Evolutionary conservation across 1,140 invertebrate species (phyloP), one percentile per base, ranked within the genome.

Genomic region (Chlorops oryzae): DNA sequence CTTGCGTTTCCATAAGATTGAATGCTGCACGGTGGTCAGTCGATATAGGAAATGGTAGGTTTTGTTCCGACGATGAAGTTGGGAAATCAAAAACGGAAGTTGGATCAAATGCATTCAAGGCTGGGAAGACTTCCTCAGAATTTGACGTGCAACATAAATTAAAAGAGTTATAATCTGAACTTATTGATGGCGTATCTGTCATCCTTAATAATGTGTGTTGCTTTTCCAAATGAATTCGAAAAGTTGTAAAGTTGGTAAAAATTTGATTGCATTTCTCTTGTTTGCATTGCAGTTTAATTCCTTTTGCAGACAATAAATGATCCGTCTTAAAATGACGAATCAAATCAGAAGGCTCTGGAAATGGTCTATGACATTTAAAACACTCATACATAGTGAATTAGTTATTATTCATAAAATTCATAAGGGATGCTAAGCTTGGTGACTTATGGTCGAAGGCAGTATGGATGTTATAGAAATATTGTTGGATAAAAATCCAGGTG

Each of bases 321-420:
- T 48, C 37, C 32, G 28, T 7, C 34, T 50, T 41, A 23, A 42
- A 42, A 42, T 50, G 47, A 15, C 9, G 10, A 32, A 50, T 50
- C 12, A 50, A 28, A 32, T 10, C 3, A 22, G 12, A 22, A 24
- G 39, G 7, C 3, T 22, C 15, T 22, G 5, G 21, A 34, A 41
- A 42, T 41, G 41, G 3, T 41, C 22, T 41, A 2, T 5, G 15
- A 21, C 47, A 50, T 32, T 27, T 28, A 22, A 50, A 50, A 41
- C 47, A 50, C 3, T 9, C 22, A 34, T 42, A 50, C 24, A 50
- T 50, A 6, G 25, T 50, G 5, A 20, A 32, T 42, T 50, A 25
- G 18, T 42, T 21, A 5, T 22, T 21, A 22, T 42, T 39, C 15
- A 39, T 39, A 48, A 18, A 48, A 10, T 40, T 48, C 7, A 48